phyloP scores from a whole-genome alignment of 2,113 vertebrate species.

The Perca schrenkii region DNA sequence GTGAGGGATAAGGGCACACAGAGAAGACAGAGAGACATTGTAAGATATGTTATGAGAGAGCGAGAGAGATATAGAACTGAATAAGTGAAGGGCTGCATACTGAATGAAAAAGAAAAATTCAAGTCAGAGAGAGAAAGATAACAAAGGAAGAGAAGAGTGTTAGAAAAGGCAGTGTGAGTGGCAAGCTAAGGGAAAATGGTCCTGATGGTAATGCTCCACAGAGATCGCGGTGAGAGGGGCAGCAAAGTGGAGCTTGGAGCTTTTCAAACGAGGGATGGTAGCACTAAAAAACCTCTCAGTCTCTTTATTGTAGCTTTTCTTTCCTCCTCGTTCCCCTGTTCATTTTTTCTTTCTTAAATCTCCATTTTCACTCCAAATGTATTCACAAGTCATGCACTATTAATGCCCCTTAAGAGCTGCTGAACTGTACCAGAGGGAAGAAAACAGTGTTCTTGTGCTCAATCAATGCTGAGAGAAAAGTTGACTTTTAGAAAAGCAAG shows the following conservation, averaged over 20 bases:
- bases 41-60: constrained; percentile 38
- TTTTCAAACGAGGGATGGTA: neutral
- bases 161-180: neutral
- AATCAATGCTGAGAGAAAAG: neutral
- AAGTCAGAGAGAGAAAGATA: constrained; percentile 5
- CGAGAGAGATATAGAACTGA: constrained; percentile 11
- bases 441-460: neutral
- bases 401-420: constrained; percentile 21
- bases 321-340: neutral
- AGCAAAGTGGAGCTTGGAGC: constrained; percentile 33
- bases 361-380: constrained; percentile 18
- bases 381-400: constrained; percentile 17
- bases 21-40: constrained; percentile 1
- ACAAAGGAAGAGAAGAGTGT: neutral
- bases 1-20: constrained; percentile 44
- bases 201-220: constrained; percentile 43
- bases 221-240: constrained; percentile 22
- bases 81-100: constrained; percentile 16
- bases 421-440: neutral
- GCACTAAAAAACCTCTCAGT: constrained; percentile 17
- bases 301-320: constrained; percentile 22
- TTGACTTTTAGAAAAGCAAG: neutral
- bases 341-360: neutral
- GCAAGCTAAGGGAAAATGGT: constrained; percentile 51
- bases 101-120: neutral